Evolutionary conservation across 2,888 invertebrate species (phyloP).

Genomic region (Drosophila vallismaia): DNA sequence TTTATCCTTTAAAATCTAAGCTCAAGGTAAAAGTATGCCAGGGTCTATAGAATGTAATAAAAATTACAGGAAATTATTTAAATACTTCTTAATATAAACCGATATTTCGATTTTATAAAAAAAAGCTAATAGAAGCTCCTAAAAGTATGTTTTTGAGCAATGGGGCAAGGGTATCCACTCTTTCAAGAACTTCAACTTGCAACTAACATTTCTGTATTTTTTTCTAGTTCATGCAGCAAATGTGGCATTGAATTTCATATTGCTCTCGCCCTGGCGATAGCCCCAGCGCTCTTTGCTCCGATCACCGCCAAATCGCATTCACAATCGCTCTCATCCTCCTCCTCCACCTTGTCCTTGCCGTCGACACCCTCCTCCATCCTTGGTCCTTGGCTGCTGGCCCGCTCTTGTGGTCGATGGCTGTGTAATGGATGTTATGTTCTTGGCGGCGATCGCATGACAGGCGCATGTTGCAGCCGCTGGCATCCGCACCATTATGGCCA

Average conservation of each 20-base stretch:
- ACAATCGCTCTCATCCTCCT: slow-evolving; percentile 56
- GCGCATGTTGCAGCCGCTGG: slow-evolving; percentile 80
- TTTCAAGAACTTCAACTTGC: neutral
- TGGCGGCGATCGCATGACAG: slow-evolving; percentile 80
- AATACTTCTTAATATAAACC: too few relatives aligned
- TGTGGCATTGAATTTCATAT: slow-evolving; percentile 81
- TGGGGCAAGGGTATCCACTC: neutral
- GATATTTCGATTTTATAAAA: too few relatives aligned
- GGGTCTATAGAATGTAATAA: neutral
- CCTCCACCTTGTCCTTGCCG: slow-evolving; percentile 5
- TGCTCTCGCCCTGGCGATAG: slow-evolving; percentile 58
- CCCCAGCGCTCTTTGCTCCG: slow-evolving; percentile 23
- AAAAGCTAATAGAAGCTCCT: too few relatives aligned
- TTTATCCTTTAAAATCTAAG: slow-evolving; percentile 40
- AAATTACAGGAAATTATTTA: too few relatives aligned
- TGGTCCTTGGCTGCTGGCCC: slow-evolving; percentile 29
- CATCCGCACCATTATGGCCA: slow-evolving; percentile 80
- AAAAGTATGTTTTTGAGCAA: too few relatives aligned
- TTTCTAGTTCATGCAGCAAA: slow-evolving; percentile 78
- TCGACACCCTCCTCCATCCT: slow-evolving; percentile 10
- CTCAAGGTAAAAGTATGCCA: slow-evolving; percentile 15
- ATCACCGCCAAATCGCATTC: slow-evolving; percentile 51
- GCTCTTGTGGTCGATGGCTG: slow-evolving; percentile 54
- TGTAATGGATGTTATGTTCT: slow-evolving; percentile 80
- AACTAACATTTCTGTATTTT: slow-evolving; percentile 34